Evolutionary conservation across 2,888 invertebrate genomes (phyloP).

Genomic region (Drosophila pseudotalamancana): DNA sequence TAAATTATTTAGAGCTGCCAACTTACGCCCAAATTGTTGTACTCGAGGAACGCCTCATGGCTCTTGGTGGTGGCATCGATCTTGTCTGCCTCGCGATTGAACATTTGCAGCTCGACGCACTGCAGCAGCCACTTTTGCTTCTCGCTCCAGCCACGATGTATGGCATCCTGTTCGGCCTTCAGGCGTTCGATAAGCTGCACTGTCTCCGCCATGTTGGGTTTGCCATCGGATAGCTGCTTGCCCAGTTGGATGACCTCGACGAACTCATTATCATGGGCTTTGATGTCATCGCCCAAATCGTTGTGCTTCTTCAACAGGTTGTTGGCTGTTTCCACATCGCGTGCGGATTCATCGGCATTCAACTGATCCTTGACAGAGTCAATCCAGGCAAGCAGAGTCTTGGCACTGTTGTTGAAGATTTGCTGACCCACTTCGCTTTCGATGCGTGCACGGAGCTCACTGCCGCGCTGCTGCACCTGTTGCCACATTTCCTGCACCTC

Average conservation of each 20-base stretch:
- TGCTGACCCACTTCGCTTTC: slow-evolving; percentile 98
- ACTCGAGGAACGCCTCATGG: slow-evolving; percentile 96
- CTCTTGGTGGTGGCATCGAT: slow-evolving; percentile 97
- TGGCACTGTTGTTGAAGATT: slow-evolving; percentile 89
- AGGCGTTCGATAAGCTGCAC: slow-evolving; percentile 90
- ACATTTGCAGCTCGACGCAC: slow-evolving; percentile 94
- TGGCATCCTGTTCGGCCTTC: slow-evolving; percentile 90
- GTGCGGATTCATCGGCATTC: slow-evolving; percentile 91
- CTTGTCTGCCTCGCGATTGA: slow-evolving; percentile 98
- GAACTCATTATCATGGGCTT: slow-evolving; percentile 94
- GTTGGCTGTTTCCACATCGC: slow-evolving; percentile 97
- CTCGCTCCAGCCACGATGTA: slow-evolving; percentile 92
- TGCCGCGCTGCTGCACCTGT: slow-evolving; percentile 93
- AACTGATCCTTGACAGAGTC: slow-evolving; percentile 91
- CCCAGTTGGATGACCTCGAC: slow-evolving; percentile 92
- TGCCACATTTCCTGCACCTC: slow-evolving; percentile 96
- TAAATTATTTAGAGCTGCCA: neutral
- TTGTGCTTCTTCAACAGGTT: slow-evolving; percentile 94
- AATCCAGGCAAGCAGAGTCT: slow-evolving; percentile 93
- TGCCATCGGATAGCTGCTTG: slow-evolving; percentile 89
- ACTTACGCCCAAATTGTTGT: slow-evolving; percentile 92
- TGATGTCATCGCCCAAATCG: slow-evolving; percentile 95
- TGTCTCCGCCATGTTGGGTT: slow-evolving; percentile 91
- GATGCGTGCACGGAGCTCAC: slow-evolving; percentile 91
- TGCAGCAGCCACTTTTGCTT: slow-evolving; percentile 95